Evolutionary conservation across 2,888 invertebrate genomes (phyloP), one percentile per base, ranked within the genome.

Genomic region (Imbricaverruca yamaguchii): DNA sequence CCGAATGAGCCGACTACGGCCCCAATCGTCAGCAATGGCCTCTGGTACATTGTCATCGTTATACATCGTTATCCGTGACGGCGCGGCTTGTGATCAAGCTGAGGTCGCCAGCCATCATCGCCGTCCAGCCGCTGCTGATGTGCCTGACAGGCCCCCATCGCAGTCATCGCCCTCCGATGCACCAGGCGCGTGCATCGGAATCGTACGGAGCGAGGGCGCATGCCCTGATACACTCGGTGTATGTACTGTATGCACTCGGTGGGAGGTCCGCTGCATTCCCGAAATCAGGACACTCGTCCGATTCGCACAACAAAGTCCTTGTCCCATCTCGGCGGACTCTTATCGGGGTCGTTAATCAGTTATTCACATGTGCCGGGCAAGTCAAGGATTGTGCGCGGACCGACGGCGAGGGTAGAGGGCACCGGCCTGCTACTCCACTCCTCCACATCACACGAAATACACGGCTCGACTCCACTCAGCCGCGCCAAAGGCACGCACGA

Each of bases 281-380:
- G 39, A 39, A 69, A 39, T 69, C 69, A 23, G 69, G 39, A 69
- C 39, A 39, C 23, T 39, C 69, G 23, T 15, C 69, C 15, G 69
- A 69, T 69, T 69, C 69, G 69, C 69, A 69, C 69, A 69, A 69
- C 69, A 69, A 69, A 69, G 69, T 69, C 69, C 69, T 69, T 15
- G 67, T 23, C 65, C 25, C 69, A 15, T 15, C 69, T 39, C 39
- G 39, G 39, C 39, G 15, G 39, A 13, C 69, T 39, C 39, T 69
- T 69, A 69, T 69, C 69, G 11, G 11, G 25, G 12, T 69, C 39
- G 69, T 69, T 69, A 69, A 69, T 69, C 69, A 69, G 69, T 69
- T 69, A 69, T 69, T 69, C 39, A 69, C 69, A 69, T 69, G 69
- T 69, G 69, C 69, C 39, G 69, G 25, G 25, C 69, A 23, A 15